phyloP scores from a whole-genome alignment of 1,140 invertebrate genomes.

The Pinna nobilis region DNA sequence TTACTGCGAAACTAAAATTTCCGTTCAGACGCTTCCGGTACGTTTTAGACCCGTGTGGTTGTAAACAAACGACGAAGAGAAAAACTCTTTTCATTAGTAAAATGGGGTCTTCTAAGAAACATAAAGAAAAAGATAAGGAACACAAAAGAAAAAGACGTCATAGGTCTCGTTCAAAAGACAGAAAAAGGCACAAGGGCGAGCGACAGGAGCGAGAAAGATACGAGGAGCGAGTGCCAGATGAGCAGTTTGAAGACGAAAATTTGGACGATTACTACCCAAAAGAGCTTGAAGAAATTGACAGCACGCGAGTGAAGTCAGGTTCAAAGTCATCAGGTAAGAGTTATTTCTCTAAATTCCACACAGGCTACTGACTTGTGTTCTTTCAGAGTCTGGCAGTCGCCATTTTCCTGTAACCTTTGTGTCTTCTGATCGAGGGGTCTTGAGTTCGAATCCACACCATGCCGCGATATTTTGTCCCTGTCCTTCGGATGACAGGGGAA shows the following conservation, averaged over 20 bases:
- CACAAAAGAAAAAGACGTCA: slow-evolving; percentile 70
- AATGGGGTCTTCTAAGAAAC: slow-evolving; percentile 76
- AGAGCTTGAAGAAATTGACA: slow-evolving; percentile 14
- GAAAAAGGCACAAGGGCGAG: slow-evolving; percentile 50
- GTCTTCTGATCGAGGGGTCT: no score
- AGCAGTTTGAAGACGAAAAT: slow-evolving; percentile 8
- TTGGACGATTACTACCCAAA: slow-evolving; percentile 23
- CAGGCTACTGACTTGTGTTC: no score
- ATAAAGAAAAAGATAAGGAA: slow-evolving; percentile 73
- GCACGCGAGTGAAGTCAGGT: not conserved
- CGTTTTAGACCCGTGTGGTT: not conserved
- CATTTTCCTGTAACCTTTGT: no score
- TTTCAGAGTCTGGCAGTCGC: no score
- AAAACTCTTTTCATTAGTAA: not conserved
- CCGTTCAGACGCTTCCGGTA: slow-evolving; percentile 12
- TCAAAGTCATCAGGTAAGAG: not conserved
- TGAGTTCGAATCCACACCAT: no score
- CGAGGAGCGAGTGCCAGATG: slow-evolving; percentile 22
- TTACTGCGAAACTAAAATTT: not conserved
- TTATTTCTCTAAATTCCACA: no score
- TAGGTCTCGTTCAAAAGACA: slow-evolving; percentile 68
- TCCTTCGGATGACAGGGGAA: no score
- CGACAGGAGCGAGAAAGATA: slow-evolving; percentile 39
- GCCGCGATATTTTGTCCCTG: no score
- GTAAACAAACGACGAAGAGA: not conserved